Conservation (phyloP, 2,888 invertebrate species). For the Eurois occulta region DNA sequence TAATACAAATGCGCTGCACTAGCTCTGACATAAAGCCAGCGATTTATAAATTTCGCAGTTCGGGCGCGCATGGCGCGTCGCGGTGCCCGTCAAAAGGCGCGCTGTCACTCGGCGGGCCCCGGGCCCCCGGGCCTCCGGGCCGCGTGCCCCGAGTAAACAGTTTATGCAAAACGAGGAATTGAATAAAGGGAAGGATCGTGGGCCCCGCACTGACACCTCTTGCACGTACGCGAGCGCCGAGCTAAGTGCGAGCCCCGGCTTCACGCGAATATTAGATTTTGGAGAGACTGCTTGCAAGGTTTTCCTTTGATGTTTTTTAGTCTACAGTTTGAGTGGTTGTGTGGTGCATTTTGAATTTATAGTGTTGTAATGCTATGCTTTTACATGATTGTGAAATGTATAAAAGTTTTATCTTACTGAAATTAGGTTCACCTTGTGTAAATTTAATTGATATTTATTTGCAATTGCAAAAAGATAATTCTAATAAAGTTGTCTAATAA, state of each 20-base stretch:
- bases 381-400: not conserved
- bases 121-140: slow-evolving; percentile 47
- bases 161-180: slow-evolving; percentile 87
- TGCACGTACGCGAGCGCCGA: slow-evolving; percentile 66
- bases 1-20: slow-evolving; percentile 7
- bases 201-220: slow-evolving; percentile 63
- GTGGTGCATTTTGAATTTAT: slow-evolving; percentile 8
- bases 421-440: not conserved
- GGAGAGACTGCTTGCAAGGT: not conserved
- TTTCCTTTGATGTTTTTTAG: slow-evolving; percentile 7
- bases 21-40: slow-evolving; percentile 17
- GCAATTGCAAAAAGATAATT: not conserved
- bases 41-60: slow-evolving; percentile 55
- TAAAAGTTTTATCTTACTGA: not conserved
- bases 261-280: slow-evolving; percentile 23
- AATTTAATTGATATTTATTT: not conserved
- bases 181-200: slow-evolving; percentile 83
- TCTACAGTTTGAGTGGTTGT: not conserved
- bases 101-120: slow-evolving; percentile 60
- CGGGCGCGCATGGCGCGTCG: slow-evolving; percentile 7
- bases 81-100: slow-evolving; percentile 64
- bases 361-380: not conserved
- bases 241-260: slow-evolving; percentile 31
- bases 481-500: not conserved
- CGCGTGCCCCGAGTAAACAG: slow-evolving; percentile 79